Percentiles rank a stretch among this genome's conserved stretches.
phyloP scores from a whole-genome alignment of 1,140 invertebrate genomes.

The Pseudomyrmex pallidus region DNA sequence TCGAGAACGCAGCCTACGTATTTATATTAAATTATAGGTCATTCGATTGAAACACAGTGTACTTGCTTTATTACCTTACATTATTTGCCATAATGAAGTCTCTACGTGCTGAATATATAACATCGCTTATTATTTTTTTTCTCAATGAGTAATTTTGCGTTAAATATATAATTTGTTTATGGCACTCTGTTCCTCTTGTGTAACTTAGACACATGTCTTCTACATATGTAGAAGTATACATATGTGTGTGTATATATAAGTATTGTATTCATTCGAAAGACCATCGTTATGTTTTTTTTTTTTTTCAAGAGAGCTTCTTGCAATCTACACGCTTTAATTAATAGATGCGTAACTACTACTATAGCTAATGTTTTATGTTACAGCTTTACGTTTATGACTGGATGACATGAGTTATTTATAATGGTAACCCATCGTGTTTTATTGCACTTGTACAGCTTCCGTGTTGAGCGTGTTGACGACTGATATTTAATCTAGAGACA shows the following conservation, averaged over 20 bases:
- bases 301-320: conserved; percentile 63
- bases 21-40: conserved; percentile 70
- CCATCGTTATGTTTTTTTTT: conserved; percentile 24
- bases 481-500: conserved; percentile 59
- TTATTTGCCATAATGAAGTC: conserved; percentile 46
- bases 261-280: conserved; percentile 64
- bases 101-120: conserved; percentile 20
- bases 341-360: conserved; percentile 48
- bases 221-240: no score
- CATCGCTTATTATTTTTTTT: not conserved
- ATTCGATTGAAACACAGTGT: conserved; percentile 57
- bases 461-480: conserved; percentile 68
- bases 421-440: conserved; percentile 80
- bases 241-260: conserved; percentile 20
- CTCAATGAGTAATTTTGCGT: conserved; percentile 11
- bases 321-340: conserved; percentile 43
- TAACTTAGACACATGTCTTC: no score
- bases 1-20: conserved; percentile 38
- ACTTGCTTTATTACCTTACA: conserved; percentile 53
- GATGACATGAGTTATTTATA: conserved; percentile 78
- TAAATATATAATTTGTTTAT: conserved; percentile 62
- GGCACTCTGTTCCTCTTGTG: conserved; percentile 64
- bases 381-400: conserved; percentile 72
- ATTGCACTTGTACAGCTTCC: conserved; percentile 79
- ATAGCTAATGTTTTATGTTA: conserved; percentile 65